Evolutionary conservation across 2,113 vertebrate genomes (phyloP).

Genomic region (Pao palembangensis): DNA sequence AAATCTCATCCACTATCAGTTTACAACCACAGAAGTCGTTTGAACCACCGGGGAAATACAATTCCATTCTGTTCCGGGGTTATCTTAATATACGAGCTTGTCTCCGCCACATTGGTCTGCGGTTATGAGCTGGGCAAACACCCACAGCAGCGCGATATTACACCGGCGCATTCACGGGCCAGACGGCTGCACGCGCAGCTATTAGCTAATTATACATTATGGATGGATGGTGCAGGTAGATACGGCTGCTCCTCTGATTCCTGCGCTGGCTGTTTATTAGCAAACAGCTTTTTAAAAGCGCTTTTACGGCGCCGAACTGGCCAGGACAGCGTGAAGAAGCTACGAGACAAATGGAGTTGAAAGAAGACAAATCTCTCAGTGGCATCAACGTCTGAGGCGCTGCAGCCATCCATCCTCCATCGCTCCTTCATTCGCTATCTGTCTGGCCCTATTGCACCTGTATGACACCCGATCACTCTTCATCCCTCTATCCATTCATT

Average conservation of each 20-base stretch:
- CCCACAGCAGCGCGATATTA: constrained; percentile 69
- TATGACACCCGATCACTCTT: constrained; percentile 71
- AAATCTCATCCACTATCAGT: constrained; percentile 75
- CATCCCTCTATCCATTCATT: constrained; percentile 66
- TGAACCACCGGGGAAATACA: constrained; percentile 75
- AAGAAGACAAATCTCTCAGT: constrained; percentile 61
- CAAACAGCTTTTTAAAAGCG: constrained; percentile 26
- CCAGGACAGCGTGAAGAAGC: constrained; percentile 21
- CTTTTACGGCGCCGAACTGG: not conserved
- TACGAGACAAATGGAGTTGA: constrained; percentile 56
- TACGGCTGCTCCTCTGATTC: constrained; percentile 49
- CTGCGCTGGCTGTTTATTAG: constrained; percentile 51
- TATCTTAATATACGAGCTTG: constrained; percentile 77
- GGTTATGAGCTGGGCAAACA: constrained; percentile 72
- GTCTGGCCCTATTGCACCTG: constrained; percentile 62
- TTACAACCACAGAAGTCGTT: constrained; percentile 73
- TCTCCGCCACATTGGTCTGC: constrained; percentile 68
- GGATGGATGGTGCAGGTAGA: constrained; percentile 29
- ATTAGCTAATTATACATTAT: constrained; percentile 67
- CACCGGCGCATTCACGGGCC: constrained; percentile 54
- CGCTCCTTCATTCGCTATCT: constrained; percentile 56
- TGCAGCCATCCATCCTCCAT: constrained; percentile 58
- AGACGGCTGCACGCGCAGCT: constrained; percentile 69
- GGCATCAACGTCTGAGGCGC: constrained; percentile 49
- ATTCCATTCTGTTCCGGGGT: constrained; percentile 73